Evolutionary conservation across 1,140 invertebrate genomes (phyloP).

Genomic region (Nymphalis io): DNA sequence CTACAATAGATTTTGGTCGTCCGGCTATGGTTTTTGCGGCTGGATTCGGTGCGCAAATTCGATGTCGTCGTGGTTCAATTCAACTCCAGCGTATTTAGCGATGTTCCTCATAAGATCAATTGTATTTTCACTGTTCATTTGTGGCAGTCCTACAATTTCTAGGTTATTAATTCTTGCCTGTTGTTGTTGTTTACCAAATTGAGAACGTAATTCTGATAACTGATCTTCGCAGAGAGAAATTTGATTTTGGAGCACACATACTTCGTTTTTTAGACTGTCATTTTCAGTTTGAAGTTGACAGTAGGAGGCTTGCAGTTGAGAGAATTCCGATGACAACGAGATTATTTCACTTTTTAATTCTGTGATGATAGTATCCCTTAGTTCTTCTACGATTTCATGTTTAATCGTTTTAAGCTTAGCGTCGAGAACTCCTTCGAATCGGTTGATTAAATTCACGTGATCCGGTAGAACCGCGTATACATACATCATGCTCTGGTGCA

Average conservation of each 20-base stretch:
- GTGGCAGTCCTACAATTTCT: conserved; percentile 32
- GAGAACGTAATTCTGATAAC: conserved; percentile 9
- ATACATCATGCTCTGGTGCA: not conserved
- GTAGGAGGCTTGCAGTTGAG: conserved; percentile 15
- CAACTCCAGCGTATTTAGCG: conserved; percentile 28
- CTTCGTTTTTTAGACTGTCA: conserved; percentile 17
- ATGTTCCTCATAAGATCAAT: conserved; percentile 18
- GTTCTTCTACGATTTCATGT: conserved; percentile 21
- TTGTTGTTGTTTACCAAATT: conserved; percentile 28
- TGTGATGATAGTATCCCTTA: not conserved
- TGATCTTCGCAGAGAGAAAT: not conserved
- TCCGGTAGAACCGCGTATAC: not conserved
- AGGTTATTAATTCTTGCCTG: conserved; percentile 25
- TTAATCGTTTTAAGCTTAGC: conserved; percentile 25
- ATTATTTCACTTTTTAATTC: conserved; percentile 25
- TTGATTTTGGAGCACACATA: conserved; percentile 10
- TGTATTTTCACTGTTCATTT: conserved; percentile 17
- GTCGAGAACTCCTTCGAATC: conserved; percentile 22
- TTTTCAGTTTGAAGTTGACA: conserved; percentile 20
- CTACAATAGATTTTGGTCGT: conserved; percentile 31
- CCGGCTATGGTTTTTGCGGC: conserved; percentile 22
- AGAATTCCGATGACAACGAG: conserved; percentile 5
- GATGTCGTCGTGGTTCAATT: conserved; percentile 14
- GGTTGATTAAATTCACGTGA: conserved; percentile 7
- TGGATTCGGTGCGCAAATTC: conserved; percentile 32